Evolutionary conservation across 2,888 invertebrate genomes (phyloP), one percentile per base, ranked within the genome.

Genomic region (Eilema caniola): DNA sequence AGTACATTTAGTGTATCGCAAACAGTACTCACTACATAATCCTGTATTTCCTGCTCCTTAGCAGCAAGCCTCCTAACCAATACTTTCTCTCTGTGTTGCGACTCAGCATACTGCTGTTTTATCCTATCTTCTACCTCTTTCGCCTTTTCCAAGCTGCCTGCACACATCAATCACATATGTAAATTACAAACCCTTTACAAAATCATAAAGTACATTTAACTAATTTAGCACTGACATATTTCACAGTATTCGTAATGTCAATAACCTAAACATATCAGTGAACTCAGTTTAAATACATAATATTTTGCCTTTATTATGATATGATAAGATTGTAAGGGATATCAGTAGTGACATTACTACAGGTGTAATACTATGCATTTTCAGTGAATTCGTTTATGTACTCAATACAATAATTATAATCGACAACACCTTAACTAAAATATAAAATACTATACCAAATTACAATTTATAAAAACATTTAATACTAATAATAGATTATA

Each of bases 31-130:
- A 99, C 99, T 95, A 98, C 97, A 96, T 98, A 98, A 95, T 99
- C 99, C 94, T 99, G 99, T 91, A 99, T 97, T 95, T 99, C 99
- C 92, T 99, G 99, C 90, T 99, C 99, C 95, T 99, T 99, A 79
- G 98, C 98, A 75, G 99, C 98, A 81, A 99, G 96, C 86, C 99
- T 96, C 87, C 99, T 97, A 83, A 99, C 98, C 83, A 99, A 96
- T 78, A 99, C 97, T 93, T 98, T 98, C 93, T 99, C 99, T 85
- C 98, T 96, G 84, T 98, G 97, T 87, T 98, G 97, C 77, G 98
- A 97, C 90, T 99, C 99, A 70, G 96, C 96, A 88, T 97, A 97
- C 90, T 98, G 98, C 85, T 97, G 97, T 86, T 97, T 97, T 87
- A 97, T 96, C 88, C 97, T 97, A 83, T 98, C 97, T 93, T 98